Conservation (phyloP, 2,113 vertebrate genomes). For the Pygoscelis antarcticus region DNA sequence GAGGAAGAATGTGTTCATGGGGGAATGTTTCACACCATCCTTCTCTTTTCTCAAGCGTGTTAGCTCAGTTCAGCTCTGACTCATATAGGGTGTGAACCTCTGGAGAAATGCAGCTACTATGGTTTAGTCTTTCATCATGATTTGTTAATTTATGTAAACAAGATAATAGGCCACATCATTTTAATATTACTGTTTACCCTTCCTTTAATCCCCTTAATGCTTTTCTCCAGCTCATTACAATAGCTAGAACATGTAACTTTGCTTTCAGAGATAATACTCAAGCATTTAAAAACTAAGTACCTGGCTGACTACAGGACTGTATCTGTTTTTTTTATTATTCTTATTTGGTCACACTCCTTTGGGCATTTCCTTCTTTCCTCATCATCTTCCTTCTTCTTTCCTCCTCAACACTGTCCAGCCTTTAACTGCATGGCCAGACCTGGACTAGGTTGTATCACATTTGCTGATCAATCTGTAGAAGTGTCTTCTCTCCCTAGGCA, state of each 20-base stretch:
- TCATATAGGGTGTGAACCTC: conserved; percentile 33
- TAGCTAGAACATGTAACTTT: neutral
- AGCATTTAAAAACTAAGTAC: neutral
- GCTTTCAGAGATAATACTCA: neutral
- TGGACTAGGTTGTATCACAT: neutral
- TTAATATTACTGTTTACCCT: neutral
- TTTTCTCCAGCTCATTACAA: neutral
- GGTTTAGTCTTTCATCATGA: conserved; percentile 47
- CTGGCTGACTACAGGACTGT: neutral
- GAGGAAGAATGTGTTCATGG: neutral
- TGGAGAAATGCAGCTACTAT: conserved; percentile 25
- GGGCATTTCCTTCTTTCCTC: neutral
- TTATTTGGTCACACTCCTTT: neutral
- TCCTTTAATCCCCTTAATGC: neutral
- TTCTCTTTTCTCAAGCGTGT: neutral
- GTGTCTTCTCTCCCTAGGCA: neutral
- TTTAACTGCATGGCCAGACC: neutral
- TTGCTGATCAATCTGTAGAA: neutral
- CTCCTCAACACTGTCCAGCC: neutral
- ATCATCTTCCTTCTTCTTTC: neutral
- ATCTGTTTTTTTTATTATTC: neutral
- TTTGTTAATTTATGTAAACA: conserved; percentile 22
- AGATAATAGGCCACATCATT: neutral
- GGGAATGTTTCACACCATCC: neutral
- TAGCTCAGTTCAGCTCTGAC: conserved; percentile 23